Evolutionary conservation across 2,113 vertebrate genomes (phyloP), one percentile per base, ranked within the genome.

Genomic region (Ophthalmolycus amberensis): DNA sequence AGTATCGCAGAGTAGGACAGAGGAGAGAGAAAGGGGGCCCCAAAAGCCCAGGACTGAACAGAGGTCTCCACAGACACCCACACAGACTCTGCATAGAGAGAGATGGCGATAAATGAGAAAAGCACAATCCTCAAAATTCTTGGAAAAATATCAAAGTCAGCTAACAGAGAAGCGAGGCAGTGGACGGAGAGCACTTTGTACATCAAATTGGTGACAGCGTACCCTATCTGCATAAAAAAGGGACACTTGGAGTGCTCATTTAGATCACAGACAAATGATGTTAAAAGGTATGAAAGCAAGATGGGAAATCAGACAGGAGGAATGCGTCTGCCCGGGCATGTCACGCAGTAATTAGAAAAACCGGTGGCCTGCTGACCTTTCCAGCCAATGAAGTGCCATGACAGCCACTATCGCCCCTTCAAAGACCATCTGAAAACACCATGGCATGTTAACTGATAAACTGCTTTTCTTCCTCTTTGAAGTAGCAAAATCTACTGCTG

Each of bases 301-400:
- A 68, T 0, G 40, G 59, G 80, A 88, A 87, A 84, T 75, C 76
- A 82, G 82, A 93, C 81, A 65, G 60, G 76, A 89, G 80, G 92
- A 93, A 92, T 92, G 89, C 54, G 80, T 90, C 87, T 90, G 76
- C 76, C 69, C 52, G 38, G 22, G 59, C 56, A 84, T 82, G 90
- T 92, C 91, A 82, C 25, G 34, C 67, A 84, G 80, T 92, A 94
- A 94, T 93, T 88, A 92, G 87, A 92, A 91, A 93, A 91, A 86
- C 34, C 78, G 85, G 91, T 84, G 88, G 76, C 88, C 88, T 52
- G 0, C 70, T 90, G 88, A 92, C 89, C 90, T 84, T 86, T 82
- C 50, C 79, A 82, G 54, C 87, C 88, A 88, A 88, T 86, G 70
- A 90, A 83, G 76, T 68, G 78, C 77, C 72, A 73, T 74, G 75